A percentile compares a stretch with the other conserved stretches of the same genome.
Evolutionary conservation across 2,888 invertebrate species (phyloP).

Genomic region (Xylocampa areola): DNA sequence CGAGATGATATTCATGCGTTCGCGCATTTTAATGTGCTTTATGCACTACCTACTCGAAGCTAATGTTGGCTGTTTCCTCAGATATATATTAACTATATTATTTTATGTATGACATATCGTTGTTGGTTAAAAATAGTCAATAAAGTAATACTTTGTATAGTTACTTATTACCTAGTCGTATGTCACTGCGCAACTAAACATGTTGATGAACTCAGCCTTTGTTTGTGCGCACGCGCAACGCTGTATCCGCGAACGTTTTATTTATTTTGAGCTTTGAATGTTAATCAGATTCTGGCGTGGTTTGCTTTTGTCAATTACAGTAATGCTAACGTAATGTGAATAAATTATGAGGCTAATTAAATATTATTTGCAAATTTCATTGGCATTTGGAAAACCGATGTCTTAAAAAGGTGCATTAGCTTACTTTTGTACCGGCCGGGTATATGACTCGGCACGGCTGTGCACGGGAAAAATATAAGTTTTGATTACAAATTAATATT

Average conservation of each 20-base stretch:
- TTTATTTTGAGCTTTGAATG: conserved; percentile 56
- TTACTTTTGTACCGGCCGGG: too few species aligned
- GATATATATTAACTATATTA: too few species aligned
- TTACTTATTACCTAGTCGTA: conserved; percentile 21
- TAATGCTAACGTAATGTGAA: conserved; percentile 33
- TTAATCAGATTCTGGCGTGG: conserved; percentile 53
- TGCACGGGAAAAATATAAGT: too few species aligned
- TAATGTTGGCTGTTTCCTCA: too few species aligned
- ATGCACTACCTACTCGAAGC: too few species aligned
- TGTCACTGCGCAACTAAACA: conserved; percentile 54
- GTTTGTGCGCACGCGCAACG: conserved; percentile 61
- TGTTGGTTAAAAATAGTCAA: too few species aligned
- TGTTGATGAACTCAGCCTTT: conserved; percentile 71
- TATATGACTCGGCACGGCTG: too few species aligned
- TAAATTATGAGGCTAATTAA: conserved; percentile 7
- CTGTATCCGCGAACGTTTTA: conserved; percentile 65
- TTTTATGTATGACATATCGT: too few species aligned
- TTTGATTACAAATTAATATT: too few species aligned
- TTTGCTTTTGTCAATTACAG: conserved; percentile 48
- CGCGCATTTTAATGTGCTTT: too few species aligned
- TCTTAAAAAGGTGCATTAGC: too few species aligned
- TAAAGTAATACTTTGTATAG: too few species aligned
- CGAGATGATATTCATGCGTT: background rate
- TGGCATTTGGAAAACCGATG: background rate
- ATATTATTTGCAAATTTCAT: conserved; percentile 34